Base-by-base conservation (phyloP, 2,113 vertebrate genomes). In the Probosciger aterrimus region DNA sequence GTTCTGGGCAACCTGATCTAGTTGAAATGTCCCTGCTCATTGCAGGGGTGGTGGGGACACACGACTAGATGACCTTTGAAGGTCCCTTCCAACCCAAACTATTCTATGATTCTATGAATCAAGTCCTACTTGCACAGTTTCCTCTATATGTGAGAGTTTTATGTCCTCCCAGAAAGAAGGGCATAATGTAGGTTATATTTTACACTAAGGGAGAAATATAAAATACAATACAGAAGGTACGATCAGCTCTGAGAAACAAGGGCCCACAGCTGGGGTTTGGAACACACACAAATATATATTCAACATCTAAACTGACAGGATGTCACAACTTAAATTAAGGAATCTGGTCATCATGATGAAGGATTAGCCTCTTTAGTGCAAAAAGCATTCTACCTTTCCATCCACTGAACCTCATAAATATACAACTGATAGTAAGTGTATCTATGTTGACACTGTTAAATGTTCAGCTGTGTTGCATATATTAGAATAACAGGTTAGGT, bases 351-450 rank as follows among this genome's bases (percentile, higher is more conserved):
- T 88, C 47, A 11, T 25, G 41, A 35, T 91, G 83, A 86, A 81
- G 43, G 73, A 91, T 81, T 91, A 68, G 50, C 46, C 46, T 91
- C 60, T 90, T 70, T 17, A 83, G 67, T 24, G 20, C 67, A 88
- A 46, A 90, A 84, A 86, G n/a, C 0, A 0, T 91, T 92, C 46
- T 83, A 78, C 64, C n/a, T 93, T 94, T 91, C 33, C 55, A 81
- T 71, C 35, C 55, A 47, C 65, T 88, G 86, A 91, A 82, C 39
- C 46, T 90, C 62, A 82, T 93, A 91, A 93, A 93, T 92, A 81
- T 4, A 90, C 28, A 74, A 18, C 39, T 71, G 77, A 84, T 89
- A 89, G 68, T 79, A 41, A 79, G 46, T 85, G 3, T 60, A 62
- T 92, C 62, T 85, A 3, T 64, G 73, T 75, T 93, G 94, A 70